phyloP scores from a whole-genome alignment of 2,113 vertebrate genomes.

The Thalassarche chlororhynchos region DNA sequence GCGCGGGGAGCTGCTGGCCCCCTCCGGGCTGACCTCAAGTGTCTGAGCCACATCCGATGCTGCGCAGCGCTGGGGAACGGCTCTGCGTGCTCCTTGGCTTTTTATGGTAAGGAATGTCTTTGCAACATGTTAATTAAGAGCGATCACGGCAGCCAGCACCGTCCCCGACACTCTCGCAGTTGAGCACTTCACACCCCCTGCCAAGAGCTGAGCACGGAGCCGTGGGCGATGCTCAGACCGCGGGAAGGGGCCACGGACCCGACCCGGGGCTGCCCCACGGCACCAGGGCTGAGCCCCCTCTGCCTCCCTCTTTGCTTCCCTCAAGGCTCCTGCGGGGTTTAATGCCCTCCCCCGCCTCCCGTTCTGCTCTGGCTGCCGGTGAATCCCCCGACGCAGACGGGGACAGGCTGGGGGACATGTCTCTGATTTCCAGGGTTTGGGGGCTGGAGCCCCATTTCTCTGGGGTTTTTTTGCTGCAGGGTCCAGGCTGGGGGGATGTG shows the following conservation, averaged over 20 bases:
- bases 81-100: neutral
- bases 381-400: accelerated
- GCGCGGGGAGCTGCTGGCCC: accelerated
- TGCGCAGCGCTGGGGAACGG: neutral
- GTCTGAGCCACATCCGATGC: accelerated
- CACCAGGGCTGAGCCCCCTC: neutral
- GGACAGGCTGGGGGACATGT: accelerated
- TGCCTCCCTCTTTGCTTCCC: neutral
- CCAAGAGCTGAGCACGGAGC: neutral
- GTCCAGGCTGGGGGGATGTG: neutral
- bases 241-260: neutral
- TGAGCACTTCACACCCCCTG: neutral
- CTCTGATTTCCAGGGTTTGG: neutral
- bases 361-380: neutral
- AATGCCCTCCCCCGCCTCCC: accelerated
- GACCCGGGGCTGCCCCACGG: neutral
- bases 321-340: neutral
- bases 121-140: neutral
- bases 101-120: conserved; percentile 65
- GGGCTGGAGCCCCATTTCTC: neutral
- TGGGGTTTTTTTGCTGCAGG: accelerated
- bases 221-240: neutral
- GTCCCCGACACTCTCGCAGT: neutral
- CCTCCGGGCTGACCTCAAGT: neutral
- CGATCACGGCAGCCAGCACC: neutral